Percentiles rank a stretch among this genome's conserved stretches.
These are phyloP conservation scores for Callaeas wilsoni DNA, from an alignment of 2,113 vertebrate species.

Conservation along the genomic window DNA sequence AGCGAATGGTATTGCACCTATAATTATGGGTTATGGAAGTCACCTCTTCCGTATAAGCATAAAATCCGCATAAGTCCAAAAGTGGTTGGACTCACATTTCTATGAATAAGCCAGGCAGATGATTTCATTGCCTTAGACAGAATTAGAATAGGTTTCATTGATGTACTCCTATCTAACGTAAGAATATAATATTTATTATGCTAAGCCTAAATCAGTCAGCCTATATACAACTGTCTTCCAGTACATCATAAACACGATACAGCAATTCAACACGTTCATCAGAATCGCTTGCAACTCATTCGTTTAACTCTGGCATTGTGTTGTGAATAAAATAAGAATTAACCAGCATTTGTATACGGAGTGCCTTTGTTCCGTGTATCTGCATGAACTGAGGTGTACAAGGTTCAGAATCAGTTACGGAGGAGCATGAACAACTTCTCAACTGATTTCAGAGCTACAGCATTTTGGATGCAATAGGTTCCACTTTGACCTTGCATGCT, in stretches of 20 bases:
- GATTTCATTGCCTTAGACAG: neutral
- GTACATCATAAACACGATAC: neutral
- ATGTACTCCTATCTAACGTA: neutral
- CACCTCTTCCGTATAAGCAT: neutral
- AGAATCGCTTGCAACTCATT: neutral
- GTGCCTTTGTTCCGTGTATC: neutral
- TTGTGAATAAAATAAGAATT: neutral
- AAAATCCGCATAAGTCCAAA: neutral
- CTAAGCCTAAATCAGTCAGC: neutral
- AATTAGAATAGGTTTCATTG: constrained; percentile 8
- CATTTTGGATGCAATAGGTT: neutral
- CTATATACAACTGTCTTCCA: neutral
- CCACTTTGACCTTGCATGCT: neutral
- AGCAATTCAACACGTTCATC: neutral
- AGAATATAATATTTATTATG: neutral
- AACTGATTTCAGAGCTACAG: neutral
- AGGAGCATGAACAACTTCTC: neutral
- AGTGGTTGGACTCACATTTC: neutral
- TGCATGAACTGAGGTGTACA: neutral
- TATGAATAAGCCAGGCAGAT: neutral
- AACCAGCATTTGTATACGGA: neutral
- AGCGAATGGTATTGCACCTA: neutral
- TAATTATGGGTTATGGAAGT: constrained; percentile 16
- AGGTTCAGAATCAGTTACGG: neutral
- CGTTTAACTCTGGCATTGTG: neutral